Conservation (phyloP, 2,888 invertebrate genomes). For the Adelphocoris suturalis region DNA sequence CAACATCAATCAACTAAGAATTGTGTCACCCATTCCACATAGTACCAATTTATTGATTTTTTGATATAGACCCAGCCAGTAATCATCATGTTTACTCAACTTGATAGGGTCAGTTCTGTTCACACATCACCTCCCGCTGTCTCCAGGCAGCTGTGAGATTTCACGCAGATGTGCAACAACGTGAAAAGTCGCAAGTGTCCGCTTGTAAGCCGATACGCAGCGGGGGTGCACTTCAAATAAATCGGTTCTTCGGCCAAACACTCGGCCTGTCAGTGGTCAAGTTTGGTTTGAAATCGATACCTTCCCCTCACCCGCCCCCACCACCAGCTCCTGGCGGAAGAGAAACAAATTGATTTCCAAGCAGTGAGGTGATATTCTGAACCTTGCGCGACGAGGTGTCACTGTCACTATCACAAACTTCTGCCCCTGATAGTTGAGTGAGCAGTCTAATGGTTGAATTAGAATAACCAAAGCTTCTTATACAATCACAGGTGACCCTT, state of each 20-base stretch:
- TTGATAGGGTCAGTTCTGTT: constrained; percentile 8
- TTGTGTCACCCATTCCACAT: not conserved
- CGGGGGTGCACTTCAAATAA: constrained; percentile 6
- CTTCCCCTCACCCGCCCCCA: not conserved
- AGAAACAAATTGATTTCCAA: constrained; percentile 22
- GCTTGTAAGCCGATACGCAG: constrained; percentile 20
- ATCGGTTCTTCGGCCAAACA: constrained; percentile 27
- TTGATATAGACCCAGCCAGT: not conserved
- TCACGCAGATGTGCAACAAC: constrained; percentile 43
- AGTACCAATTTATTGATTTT: not conserved
- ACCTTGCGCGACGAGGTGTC: not conserved
- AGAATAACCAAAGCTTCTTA: too few species aligned
- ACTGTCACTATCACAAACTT: too few species aligned
- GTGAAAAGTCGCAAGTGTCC: constrained; percentile 47
- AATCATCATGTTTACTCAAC: not conserved
- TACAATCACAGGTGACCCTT: too few species aligned
- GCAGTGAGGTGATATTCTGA: not conserved
- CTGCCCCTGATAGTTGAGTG: too few species aligned
- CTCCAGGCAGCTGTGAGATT: not conserved
- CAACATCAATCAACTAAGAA: too few species aligned
- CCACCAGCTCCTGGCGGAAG: not conserved
- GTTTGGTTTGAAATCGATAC: constrained; percentile 47
- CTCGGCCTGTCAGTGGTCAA: not conserved
- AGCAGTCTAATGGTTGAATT: too few species aligned
- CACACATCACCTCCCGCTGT: not conserved